Evolutionary conservation across 2,113 vertebrate species (phyloP).

Genomic region (Todiramphus saurophagus): DNA sequence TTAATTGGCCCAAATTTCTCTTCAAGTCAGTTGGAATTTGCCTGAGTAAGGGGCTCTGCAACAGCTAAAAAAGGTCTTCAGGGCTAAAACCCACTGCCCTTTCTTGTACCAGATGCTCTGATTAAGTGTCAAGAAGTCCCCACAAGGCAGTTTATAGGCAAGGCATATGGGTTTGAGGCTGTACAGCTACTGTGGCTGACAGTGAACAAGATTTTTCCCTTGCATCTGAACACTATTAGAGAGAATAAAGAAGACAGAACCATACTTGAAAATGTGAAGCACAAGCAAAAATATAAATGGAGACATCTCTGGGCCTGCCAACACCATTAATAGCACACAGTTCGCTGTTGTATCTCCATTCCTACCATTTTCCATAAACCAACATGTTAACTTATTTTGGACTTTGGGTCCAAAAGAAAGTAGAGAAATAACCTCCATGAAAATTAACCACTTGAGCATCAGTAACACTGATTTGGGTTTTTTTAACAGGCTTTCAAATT

Average conservation of each 20-base stretch:
- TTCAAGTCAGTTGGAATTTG: neutral
- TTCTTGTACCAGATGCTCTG: neutral
- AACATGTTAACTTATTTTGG: neutral
- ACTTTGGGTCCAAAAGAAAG: neutral
- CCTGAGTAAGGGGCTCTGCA: neutral
- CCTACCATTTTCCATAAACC: slow-evolving; percentile 45
- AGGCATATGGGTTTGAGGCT: neutral
- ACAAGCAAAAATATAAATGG: slow-evolving; percentile 26
- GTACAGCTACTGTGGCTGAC: neutral
- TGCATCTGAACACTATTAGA: neutral
- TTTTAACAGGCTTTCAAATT: neutral
- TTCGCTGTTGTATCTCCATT: slow-evolving; percentile 52
- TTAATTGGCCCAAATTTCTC: slow-evolving; percentile 5
- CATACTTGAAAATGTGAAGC: slow-evolving; percentile 37
- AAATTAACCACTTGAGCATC: neutral
- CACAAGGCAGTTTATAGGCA: neutral
- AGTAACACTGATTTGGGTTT: neutral
- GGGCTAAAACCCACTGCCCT: neutral
- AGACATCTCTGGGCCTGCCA: slow-evolving; percentile 37
- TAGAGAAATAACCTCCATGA: neutral
- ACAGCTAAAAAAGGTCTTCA: neutral
- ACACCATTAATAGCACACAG: slow-evolving; percentile 39
- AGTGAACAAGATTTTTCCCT: slow-evolving; percentile 59
- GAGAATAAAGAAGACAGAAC: neutral
- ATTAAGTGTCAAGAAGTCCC: neutral